Conservation (phyloP, 1,140 invertebrate species). For the Listronotus bonariensis region DNA sequence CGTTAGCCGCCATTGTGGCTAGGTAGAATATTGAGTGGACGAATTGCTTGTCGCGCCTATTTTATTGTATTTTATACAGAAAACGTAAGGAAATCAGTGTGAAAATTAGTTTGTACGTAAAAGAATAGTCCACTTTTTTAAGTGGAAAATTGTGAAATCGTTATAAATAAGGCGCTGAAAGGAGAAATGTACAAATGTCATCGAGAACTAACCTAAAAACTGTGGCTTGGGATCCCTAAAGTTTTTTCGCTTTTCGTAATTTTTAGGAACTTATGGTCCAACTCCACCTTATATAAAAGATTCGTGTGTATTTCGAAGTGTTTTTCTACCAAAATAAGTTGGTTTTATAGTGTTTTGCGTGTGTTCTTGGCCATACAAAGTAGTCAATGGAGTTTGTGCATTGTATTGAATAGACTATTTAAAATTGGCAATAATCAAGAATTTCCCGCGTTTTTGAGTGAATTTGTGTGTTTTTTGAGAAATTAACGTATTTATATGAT, state of each 20-base stretch:
- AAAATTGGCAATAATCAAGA: neutral
- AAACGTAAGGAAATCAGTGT: slow-evolving; percentile 4
- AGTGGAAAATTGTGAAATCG: neutral
- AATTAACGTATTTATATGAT: neutral
- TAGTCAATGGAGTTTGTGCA: slow-evolving; percentile 15
- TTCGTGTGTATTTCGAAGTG: neutral
- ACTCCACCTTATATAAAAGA: neutral
- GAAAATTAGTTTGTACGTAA: neutral
- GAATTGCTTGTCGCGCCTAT: slow-evolving; percentile 44
- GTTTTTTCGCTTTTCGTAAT: slow-evolving; percentile 10
- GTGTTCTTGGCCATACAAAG: neutral
- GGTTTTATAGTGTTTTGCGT: neutral
- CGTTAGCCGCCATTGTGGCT: slow-evolving; percentile 52
- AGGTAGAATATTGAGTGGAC: slow-evolving; percentile 37
- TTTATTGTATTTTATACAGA: slow-evolving; percentile 38
- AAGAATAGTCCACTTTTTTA: slow-evolving; percentile 1
- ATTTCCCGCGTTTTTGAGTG: neutral
- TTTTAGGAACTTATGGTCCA: neutral
- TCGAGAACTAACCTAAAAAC: slow-evolving; percentile 31
- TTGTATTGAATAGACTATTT: slow-evolving; percentile 2
- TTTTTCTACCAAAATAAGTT: slow-evolving; percentile 5
- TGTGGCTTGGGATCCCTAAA: slow-evolving; percentile 29
- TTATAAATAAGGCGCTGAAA: neutral
- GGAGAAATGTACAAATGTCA: slow-evolving; percentile 27
- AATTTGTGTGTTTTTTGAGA: neutral